A percentile compares a stretch with the other conserved stretches of the same genome.
Conservation (phyloP, 2,113 vertebrate genomes). For the Kryptolebias marmoratus region DNA sequence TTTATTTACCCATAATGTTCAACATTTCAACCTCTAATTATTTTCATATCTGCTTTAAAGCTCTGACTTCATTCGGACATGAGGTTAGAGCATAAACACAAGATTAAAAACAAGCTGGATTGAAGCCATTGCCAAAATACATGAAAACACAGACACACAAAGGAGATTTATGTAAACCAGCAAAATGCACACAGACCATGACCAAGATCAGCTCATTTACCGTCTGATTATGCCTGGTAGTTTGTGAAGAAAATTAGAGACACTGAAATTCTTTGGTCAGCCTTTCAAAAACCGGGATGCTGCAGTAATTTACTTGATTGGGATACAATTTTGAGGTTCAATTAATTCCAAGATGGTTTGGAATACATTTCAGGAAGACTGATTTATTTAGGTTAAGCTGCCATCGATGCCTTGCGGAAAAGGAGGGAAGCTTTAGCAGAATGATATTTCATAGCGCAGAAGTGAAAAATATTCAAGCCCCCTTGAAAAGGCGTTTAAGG, state of each 20-base stretch:
- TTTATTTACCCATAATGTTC: slow-evolving; percentile 34
- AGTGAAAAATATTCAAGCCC: slow-evolving; percentile 72
- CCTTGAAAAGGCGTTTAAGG: slow-evolving; percentile 74
- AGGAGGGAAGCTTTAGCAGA: slow-evolving; percentile 66
- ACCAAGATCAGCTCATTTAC: slow-evolving; percentile 47
- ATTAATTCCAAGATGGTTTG: slow-evolving; percentile 68
- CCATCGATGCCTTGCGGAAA: slow-evolving; percentile 49
- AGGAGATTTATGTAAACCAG: slow-evolving; percentile 37
- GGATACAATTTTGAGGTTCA: slow-evolving; percentile 63
- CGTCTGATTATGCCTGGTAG: slow-evolving; percentile 32
- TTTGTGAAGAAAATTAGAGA: slow-evolving; percentile 51
- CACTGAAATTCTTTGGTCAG: slow-evolving; percentile 66
- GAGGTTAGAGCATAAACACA: slow-evolving; percentile 38
- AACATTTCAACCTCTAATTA: slow-evolving; percentile 61
- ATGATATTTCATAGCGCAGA: slow-evolving; percentile 63
- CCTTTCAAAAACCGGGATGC: slow-evolving; percentile 46
- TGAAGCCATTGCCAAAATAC: slow-evolving; percentile 12
- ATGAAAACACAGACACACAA: slow-evolving; percentile 23
- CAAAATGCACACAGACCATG: slow-evolving; percentile 18
- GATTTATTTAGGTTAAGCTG: slow-evolving; percentile 84
- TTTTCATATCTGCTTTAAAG: slow-evolving; percentile 67
- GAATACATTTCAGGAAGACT: slow-evolving; percentile 72
- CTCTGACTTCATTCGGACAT: slow-evolving; percentile 43
- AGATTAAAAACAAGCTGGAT: slow-evolving; percentile 30
- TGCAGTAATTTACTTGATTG: slow-evolving; percentile 68